Percentiles rank a stretch among this genome's conserved stretches.
Conservation (phyloP, 2,797 vertebrate species). For the Argentina silus region DNA sequence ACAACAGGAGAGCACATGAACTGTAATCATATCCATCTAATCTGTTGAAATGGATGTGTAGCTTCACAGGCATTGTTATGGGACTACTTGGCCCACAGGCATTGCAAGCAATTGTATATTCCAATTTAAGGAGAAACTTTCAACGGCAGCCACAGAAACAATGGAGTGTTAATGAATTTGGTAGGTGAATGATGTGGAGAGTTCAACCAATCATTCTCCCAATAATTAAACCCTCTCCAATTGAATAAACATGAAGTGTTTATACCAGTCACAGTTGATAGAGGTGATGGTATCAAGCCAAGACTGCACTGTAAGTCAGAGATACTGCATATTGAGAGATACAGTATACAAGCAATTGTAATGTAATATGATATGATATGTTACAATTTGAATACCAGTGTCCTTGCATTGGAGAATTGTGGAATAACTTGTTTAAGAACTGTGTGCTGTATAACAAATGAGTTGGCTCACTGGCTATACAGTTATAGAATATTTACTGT, state of each 20-base stretch:
- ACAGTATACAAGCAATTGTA: no score
- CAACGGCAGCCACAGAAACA: constrained; percentile 14
- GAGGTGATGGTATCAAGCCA: background rate
- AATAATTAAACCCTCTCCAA: constrained; percentile 33
- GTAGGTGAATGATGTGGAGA: constrained; percentile 27
- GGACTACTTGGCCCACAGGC: constrained; percentile 5
- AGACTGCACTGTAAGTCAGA: background rate
- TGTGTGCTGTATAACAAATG: no score
- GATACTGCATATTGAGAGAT: no score
- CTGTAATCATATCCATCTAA: constrained; percentile 40
- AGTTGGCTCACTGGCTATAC: no score
- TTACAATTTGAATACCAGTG: no score
- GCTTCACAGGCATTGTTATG: constrained; percentile 7
- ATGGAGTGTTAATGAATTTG: constrained; percentile 36
- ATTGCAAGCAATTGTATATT: constrained; percentile 12
- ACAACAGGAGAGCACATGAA: constrained; percentile 29
- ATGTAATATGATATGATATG: no score
- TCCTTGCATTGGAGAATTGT: background rate
- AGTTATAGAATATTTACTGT: no score
- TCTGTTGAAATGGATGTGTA: constrained; percentile 21
- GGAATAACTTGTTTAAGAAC: background rate
- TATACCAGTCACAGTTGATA: constrained; percentile 11
- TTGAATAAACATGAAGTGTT: constrained; percentile 21
- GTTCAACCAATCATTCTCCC: constrained; percentile 34
- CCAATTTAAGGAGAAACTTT: constrained; percentile 29